Base-by-base conservation (phyloP, 2,797 vertebrate genomes). In the Hephaestus fuliginosus region DNA sequence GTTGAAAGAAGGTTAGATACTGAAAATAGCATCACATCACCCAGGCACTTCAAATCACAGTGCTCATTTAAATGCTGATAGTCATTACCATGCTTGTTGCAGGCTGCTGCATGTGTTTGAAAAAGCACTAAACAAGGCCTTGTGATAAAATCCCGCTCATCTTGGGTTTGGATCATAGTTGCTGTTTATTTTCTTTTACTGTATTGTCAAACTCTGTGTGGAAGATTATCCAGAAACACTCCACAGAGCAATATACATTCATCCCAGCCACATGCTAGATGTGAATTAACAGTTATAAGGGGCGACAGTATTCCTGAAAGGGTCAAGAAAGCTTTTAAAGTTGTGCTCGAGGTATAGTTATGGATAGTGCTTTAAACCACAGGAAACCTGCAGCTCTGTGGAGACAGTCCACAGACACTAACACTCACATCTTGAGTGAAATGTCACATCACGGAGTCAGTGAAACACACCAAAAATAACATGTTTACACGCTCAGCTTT, bases 311-410 rank as follows among this genome's bases (percentile, higher is more conserved):
- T 33, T 33, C 30, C 3, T 33, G 30, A 33, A 33, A 33, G 30
- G 74, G 76, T 80, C 56, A 33, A n/a, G 25, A 67, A 78, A 78
- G 69, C 70, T 84, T 87, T 84, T 76, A 62, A 67, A 80, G 43
- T 60, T 69, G 56, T 63, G 28, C 69, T 68, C 36, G 13, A 71
- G 39, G 10, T 55, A 5, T 33, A 49, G 20, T 30, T 62, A 15
- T 17, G 63, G 44, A 53, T 58, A 10, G 18, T 20, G 71, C 22
- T 76, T 22, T 56, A 67, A 58, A 83, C 51, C 36, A 58, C 49
- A 64, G 48, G 57, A 76, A 78, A 30, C 14, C 2, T 7, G 22
- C 44, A 68, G 63, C 30, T 85, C 51, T 30, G 57, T 55, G 14
- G 14, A 61, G 49, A 52, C 10, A 22, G 5, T 66, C 20, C 13